These are phyloP conservation scores for Trogon surrucura DNA, from an alignment of 2,113 vertebrate genomes.

Conservation along the genomic window DNA sequence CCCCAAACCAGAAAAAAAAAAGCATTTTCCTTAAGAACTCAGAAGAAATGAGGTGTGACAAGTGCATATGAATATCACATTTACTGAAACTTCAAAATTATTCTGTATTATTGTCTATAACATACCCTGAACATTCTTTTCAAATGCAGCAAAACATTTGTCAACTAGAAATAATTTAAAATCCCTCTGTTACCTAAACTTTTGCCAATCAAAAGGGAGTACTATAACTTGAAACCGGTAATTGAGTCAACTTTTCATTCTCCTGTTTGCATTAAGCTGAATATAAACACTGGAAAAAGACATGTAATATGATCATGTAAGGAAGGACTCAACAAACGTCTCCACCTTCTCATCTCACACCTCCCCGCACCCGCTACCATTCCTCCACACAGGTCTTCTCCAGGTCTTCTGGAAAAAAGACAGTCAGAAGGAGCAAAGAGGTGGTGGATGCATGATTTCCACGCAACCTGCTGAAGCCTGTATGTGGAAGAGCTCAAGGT, in stretches of 20 bases:
- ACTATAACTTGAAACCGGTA: neutral
- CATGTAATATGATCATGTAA: neutral
- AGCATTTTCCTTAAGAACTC: slow-evolving; percentile 8
- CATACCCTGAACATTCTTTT: neutral
- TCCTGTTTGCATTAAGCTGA: neutral
- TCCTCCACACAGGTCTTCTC: neutral
- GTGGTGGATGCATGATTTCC: neutral
- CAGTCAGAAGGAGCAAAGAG: neutral
- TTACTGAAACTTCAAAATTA: slow-evolving; percentile 9
- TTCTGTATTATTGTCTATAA: neutral
- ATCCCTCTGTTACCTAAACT: neutral
- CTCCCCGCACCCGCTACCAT: neutral
- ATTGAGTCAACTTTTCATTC: neutral
- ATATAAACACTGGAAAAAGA: neutral
- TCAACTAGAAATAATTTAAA: neutral
- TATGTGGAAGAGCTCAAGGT: neutral
- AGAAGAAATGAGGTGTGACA: slow-evolving; percentile 12
- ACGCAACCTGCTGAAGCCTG: neutral
- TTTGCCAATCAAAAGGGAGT: neutral
- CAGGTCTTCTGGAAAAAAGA: neutral
- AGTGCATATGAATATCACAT: neutral
- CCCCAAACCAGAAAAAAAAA: neutral
- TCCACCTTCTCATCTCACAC: neutral
- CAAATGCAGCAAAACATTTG: neutral
- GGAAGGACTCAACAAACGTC: neutral